Evolutionary conservation across 2,797 vertebrate species (phyloP), one percentile per base, ranked within the genome.

Genomic region (Falco rusticolus): DNA sequence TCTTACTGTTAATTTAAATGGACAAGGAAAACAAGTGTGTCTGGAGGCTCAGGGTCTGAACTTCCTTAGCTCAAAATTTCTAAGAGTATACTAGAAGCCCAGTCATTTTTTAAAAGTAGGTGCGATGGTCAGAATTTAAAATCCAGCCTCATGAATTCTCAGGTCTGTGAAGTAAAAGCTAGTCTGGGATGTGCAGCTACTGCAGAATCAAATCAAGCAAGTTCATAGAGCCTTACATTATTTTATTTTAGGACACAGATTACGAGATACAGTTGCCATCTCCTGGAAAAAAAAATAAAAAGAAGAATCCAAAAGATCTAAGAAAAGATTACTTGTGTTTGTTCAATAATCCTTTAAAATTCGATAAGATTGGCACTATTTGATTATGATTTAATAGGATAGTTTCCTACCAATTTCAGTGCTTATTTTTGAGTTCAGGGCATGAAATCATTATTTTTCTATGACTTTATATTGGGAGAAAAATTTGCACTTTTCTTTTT

Each of bases 51-150:
- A 47, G 9, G 10, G 6, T 15, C 61, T 18, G 6, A 41, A 14
- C 34, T 39, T 70, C 19, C 5, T 45, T 18, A 22, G 28, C 21
- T 77, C 31, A 45, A 59, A 37, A 45, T 25, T 68, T 45, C 6
- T 78, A 33, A 19, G 6, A 45, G 13, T 6, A 18, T 45, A 11
- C 6, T 43, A 61, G 25, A 65, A 47, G 0, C 4, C 11, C 0
- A 4, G 26, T 5, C 0, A 16, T 31, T 69, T 76, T 57, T 66
- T 6, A 18, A 18, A 79, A 85, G 26, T 1, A 43, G 7, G 7
- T 53, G 14, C 16, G 5, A 26, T 22, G 2, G 15, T 22, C 45
- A 81, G 53, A 60, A 69, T 61, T 48, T 59, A 28, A 84, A 90
- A 76, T 16, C 28, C 14, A 41, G 15, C 5, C 6, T 72, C 13